Evolutionary conservation across 2,113 vertebrate species (phyloP), one percentile per base, ranked within the genome.

Genomic region (Nothoprocta perdicaria): DNA sequence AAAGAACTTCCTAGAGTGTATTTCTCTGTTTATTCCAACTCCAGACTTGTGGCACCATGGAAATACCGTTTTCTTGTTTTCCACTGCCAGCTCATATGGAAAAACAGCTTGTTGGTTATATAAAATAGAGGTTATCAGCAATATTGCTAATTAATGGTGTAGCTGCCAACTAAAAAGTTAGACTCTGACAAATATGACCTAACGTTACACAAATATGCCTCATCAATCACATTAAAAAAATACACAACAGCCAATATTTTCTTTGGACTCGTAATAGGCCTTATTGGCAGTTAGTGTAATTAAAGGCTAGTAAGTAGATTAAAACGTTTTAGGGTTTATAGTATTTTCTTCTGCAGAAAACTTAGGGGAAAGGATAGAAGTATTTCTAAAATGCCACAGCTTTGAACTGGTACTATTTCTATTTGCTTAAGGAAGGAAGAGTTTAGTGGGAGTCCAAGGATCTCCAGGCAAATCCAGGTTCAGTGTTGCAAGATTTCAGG

Each of bases 41-140:
- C 46, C 80, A 92, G 91, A 95, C 91, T 94, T 95, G 60, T 95
- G 96, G 96, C 84, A 94, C 86, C 76, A 83, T 85, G 24, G 41
- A 95, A 96, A 85, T 95, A 93, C 19, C 58, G 77, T 94, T 97
- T 92, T 90, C 89, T 92, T 92, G 53, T 92, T 92, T 97, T 88
- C 88, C 90, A 87, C 61, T 84, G 88, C 86, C 92, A 95, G 72
- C 45, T 96, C n/a, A 27, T 73, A 90, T 2, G 61, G 96, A 96
- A 97, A 97, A 97, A 80, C 80, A 97, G 87, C 96, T 95, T 94
- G 61, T 75, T 97, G 96, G 94, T 84, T 97, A 69, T 88, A 93
- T 80, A 97, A 97, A 97, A 95, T 94, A 92, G 92, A 96, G 79
- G 95, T 95, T 96, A 97, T 97, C 97, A 95, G 90, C 92, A 97